Base-by-base conservation (phyloP, 2,888 invertebrate genomes). In the Epicampocera succincta region DNA sequence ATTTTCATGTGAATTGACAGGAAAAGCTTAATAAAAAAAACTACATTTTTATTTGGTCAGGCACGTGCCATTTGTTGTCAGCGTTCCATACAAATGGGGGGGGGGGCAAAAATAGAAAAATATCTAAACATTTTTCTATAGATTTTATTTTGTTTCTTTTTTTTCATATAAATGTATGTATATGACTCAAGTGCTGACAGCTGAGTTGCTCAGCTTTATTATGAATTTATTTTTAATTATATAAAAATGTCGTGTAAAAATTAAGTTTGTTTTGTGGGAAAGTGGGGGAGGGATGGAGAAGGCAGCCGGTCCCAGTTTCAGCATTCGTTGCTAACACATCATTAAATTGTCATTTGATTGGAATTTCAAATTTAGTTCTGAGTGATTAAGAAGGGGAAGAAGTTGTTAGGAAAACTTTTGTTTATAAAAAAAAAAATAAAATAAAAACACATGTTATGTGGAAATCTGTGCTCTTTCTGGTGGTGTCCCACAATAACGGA, bases 21-120 rank as follows among this genome's bases (percentile, higher is more conserved):
- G 69, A 76, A 76, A 69, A 76, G 60, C 52, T 52, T 54, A 61
- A 76, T 61, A 38, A 68, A 76, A 76, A 29, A 42, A 50, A 60
- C 25, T 29, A 48, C 17, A 5, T 48, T 48, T 65, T 58, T 19
- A 38, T 48, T 56, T 50, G 42, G 15, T 29, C 52, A 52, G 78
- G 65, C 82, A 82, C 82, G 82, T 75, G 78, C 66, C 82, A 78
- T 75, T 71, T 82, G 66, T 60, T 60, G 63, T 54, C 68, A 63
- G 33, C 15, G 56, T 25, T 29, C 52, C 17, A 17, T 19, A 60
- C 15, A 12, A 60, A 54, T 13, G 21, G 15, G 38, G 11, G 25
- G 21, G 15, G 38, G 11, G 25, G 13, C 46, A 56, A 38, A 42
- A 52, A 21, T 54, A 63, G 44, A 46, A 38, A 56, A 44, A 44